Evolutionary conservation across 1,140 invertebrate species (phyloP).

Genomic region (Luehdorfia chinensis): DNA sequence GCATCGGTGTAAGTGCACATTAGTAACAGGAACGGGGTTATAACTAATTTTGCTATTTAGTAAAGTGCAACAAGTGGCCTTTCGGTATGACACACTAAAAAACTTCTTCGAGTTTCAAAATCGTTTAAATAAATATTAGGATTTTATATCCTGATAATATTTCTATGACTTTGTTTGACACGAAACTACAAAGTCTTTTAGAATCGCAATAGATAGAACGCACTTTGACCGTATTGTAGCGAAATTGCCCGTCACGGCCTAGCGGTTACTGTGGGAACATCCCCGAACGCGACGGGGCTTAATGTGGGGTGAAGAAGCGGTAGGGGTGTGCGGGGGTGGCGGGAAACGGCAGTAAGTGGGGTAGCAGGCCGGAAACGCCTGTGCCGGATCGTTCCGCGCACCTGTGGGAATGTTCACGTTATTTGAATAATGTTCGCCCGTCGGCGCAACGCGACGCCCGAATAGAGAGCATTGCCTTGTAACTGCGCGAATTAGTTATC

Average conservation of each 20-base stretch:
- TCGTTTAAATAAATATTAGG: too few relatives aligned
- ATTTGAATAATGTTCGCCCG: constrained; percentile 46
- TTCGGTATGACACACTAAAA: not conserved
- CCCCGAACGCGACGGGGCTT: constrained; percentile 23
- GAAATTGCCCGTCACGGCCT: constrained; percentile 55
- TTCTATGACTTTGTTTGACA: too few relatives aligned
- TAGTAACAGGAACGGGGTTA: not conserved
- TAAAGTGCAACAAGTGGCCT: constrained; percentile 13
- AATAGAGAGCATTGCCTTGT: constrained; percentile 37
- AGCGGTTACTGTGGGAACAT: constrained; percentile 58
- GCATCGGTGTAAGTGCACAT: constrained; percentile 6
- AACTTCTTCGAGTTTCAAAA: too few relatives aligned
- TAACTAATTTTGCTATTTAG: constrained; percentile 5
- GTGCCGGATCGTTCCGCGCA: constrained; percentile 56
- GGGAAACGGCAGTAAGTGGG: constrained; percentile 43
- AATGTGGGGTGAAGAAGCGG: constrained; percentile 34
- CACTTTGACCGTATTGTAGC: constrained; percentile 52
- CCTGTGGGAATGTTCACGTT: constrained; percentile 64
- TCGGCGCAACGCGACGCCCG: constrained; percentile 21
- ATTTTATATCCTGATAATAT: too few relatives aligned
- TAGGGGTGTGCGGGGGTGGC: constrained; percentile 28
- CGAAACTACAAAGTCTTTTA: too few relatives aligned
- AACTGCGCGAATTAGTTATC: constrained; percentile 34
- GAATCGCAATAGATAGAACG: too few relatives aligned
- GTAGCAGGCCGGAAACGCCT: constrained; percentile 60